Base-by-base conservation (phyloP, 2,888 invertebrate genomes). In the Myopa testacea region DNA sequence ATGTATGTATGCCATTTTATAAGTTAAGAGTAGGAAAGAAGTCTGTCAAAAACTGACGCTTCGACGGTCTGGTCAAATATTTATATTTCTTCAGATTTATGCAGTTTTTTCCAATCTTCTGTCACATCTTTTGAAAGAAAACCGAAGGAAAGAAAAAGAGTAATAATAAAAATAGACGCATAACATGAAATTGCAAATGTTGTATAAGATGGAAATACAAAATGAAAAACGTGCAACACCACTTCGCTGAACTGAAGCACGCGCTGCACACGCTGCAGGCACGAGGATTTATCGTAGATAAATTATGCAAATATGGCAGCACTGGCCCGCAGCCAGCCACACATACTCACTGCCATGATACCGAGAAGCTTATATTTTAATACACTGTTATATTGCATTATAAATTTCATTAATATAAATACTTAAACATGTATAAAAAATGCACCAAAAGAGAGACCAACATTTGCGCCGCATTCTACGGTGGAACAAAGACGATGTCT, bases 261-360 rank as follows among this genome's bases (percentile, higher is more conserved):
- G 55, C 52, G 52, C 38, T 65, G 75, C 55, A 67, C 34, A 37
- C 52, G 52, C 38, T 65, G 68, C 67, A 67, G 55, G 67, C 68
- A 26, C 62, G 26, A 73, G 50, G 38, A 60, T 75, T 37, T 68
- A 58, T 58, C 75, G 58, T 55, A 75, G 52, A 68, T 75, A 75
- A 68, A 75, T 75, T 75, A 75, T 75, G 75, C 67, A 75, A 75
- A 75, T 75, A 40, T 67, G 67, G 65, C 65, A 65, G 63, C 65
- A 63, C 4, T n/a, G 63, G n/a, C 6, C 14, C 16, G 60, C 3
- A 65, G 45, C 37, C 65, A 65, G n/a, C 58, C 40, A n/a, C 14
- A 70, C 55, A 34, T 16, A 68, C 67, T 16, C 67, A 68, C 19
- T 1, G 19, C 52, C 34, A 60, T n/a, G 40, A 26, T 26, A 73